Evolutionary conservation across 2,113 vertebrate genomes (phyloP), one percentile per base, ranked within the genome.

Genomic region (Malurus cyaneus): DNA sequence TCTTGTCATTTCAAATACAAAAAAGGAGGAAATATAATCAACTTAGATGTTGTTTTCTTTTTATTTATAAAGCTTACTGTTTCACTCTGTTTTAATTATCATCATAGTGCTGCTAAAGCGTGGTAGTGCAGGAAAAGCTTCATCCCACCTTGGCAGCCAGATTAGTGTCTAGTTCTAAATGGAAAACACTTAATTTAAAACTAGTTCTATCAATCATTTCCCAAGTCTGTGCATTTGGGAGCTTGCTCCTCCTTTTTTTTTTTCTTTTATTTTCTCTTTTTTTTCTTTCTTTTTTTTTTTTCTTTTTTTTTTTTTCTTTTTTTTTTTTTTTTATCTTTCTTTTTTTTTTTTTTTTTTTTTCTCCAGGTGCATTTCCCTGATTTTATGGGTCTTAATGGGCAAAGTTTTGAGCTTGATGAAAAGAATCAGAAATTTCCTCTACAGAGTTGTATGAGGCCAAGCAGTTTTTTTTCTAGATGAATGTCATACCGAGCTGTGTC

Each of bases 41-140:
- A 39, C 69, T 77, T 79, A 93, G 84, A 69, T 80, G 64, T 49
- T 90, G 56, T 47, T 97, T 96, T 61, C 25, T 34, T 84, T 96
- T 97, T 97, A 95, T 97, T 98, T 97, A 96, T 96, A 97, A 95
- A 97, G 71, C 62, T 87, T 96, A 85, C 74, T 57, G 41, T 93
- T 95, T 93, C 80, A 25, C 76, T 85, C 89, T 94, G 85, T 39
- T 93, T 96, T 97, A 90, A 92, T 97, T 97, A 97, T 92, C 81
- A 94, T 88, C 86, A 41, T 79, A 56, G 79, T 54, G 53, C 91
- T 97, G 86, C 86, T 84, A 96, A 93, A 90, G 25, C 11, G n/a
- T 67, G 59, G 41, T 14, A 79, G 16, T 41, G n/a, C 49, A 59
- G 62, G 26, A 21, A 34, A 89, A 23, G 32, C 32, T 79, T 28